phyloP scores from a whole-genome alignment of 2,113 vertebrate species.

The Mesitornis unicolor region DNA sequence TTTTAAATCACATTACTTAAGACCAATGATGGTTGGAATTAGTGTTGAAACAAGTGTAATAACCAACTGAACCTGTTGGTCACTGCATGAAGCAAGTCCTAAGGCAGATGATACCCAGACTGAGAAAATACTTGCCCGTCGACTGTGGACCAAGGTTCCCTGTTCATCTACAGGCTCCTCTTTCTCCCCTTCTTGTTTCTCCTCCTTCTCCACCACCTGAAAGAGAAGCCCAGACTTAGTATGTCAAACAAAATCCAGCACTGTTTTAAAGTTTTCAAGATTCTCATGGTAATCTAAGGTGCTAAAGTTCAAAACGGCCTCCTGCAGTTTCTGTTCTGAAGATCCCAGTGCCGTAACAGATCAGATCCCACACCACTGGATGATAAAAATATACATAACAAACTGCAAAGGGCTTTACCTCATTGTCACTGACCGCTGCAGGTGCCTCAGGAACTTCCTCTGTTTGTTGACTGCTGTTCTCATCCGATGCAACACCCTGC shows the following conservation, averaged over 20 bases:
- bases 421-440: constrained; percentile 78
- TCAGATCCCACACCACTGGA: not conserved
- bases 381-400: not conserved
- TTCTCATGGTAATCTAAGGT: not conserved
- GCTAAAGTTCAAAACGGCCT: not conserved
- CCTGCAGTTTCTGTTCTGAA: not conserved
- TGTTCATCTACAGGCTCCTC: constrained; percentile 84
- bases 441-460: constrained; percentile 79
- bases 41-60: not conserved
- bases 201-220: constrained; percentile 76
- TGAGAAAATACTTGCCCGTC: constrained; percentile 76
- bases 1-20: not conserved
- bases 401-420: constrained; percentile 73
- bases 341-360: not conserved
- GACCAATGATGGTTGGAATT: not conserved
- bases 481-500: constrained; percentile 71
- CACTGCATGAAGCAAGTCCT: not conserved
- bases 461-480: constrained; percentile 76
- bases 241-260: not conserved
- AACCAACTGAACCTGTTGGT: not conserved
- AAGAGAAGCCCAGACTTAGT: constrained; percentile 25
- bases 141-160: constrained; percentile 73
- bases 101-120: not conserved
- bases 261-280: not conserved
- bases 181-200: constrained; percentile 82